These are phyloP conservation scores for Pristionchus japonicus DNA, from an alignment of 2,888 invertebrate genomes.

Conservation along the genomic window DNA sequence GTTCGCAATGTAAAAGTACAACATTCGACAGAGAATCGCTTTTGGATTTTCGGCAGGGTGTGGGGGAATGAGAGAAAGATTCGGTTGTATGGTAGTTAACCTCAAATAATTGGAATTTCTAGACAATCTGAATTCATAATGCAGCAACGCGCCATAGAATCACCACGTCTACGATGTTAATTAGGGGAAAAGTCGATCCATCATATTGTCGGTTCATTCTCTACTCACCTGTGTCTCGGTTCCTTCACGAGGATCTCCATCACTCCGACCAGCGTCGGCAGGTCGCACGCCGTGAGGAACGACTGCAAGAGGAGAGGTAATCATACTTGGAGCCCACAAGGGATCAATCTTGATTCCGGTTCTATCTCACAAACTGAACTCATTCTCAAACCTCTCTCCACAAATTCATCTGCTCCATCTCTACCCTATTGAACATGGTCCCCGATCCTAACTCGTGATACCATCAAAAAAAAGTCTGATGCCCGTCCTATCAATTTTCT, in stretches of 20 bases:
- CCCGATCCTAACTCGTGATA: too few species aligned
- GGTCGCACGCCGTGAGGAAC: slow-evolving; percentile 17
- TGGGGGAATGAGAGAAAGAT: too few species aligned
- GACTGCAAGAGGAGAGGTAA: background rate
- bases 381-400: too few species aligned
- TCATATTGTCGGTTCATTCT: background rate
- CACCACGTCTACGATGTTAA: background rate
- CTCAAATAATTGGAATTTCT: too few species aligned
- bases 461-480: too few species aligned
- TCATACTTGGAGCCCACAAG: background rate
- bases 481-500: background rate
- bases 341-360: background rate
- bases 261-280: background rate
- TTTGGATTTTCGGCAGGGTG: too few species aligned
- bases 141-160: background rate
- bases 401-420: too few species aligned
- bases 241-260: slow-evolving; percentile 32
- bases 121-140: background rate
- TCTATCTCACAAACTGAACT: too few species aligned
- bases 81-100: too few species aligned
- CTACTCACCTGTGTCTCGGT: slow-evolving; percentile 24
- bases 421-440: too few species aligned
- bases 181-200: too few species aligned
- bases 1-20: background rate
- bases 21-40: background rate